Conservation (phyloP, 2,797 vertebrate genomes). For the Leptatherina wallacei region DNA sequence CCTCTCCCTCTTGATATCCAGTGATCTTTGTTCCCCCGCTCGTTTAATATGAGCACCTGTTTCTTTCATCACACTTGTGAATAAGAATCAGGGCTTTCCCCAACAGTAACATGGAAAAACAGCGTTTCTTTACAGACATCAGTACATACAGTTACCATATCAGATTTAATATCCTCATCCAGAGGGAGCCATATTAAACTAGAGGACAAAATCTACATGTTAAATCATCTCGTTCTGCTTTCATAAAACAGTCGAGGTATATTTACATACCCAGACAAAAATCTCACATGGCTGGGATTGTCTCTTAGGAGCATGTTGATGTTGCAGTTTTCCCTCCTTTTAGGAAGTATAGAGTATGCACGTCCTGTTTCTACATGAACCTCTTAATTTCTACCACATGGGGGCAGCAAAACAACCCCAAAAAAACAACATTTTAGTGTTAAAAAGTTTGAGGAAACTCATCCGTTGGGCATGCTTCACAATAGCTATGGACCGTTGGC, state of each 20-base stretch:
- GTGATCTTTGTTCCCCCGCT: not conserved
- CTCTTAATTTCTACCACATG: not conserved
- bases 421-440: not conserved
- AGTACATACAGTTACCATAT: slow-evolving; percentile 8
- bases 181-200: not conserved
- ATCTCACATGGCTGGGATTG: not conserved
- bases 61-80: slow-evolving; percentile 49
- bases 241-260: not conserved
- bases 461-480: not conserved
- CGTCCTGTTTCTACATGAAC: not conserved
- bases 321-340: not conserved
- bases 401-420: not conserved
- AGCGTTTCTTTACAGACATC: slow-evolving; percentile 13
- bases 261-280: not conserved
- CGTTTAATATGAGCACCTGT: slow-evolving; percentile 42
- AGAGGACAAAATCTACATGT: not conserved
- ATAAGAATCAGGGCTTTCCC: slow-evolving; percentile 46
- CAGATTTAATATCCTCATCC: not conserved
- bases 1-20: slow-evolving; percentile 5
- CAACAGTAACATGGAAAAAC: slow-evolving; percentile 10
- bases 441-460: no score
- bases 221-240: not conserved
- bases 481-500: no score
- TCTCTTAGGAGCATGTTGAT: not conserved
- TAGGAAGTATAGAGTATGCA: not conserved